Evolutionary conservation across 1,140 invertebrate genomes (phyloP).

Genomic region (Cyphomyrmex costatus): DNA sequence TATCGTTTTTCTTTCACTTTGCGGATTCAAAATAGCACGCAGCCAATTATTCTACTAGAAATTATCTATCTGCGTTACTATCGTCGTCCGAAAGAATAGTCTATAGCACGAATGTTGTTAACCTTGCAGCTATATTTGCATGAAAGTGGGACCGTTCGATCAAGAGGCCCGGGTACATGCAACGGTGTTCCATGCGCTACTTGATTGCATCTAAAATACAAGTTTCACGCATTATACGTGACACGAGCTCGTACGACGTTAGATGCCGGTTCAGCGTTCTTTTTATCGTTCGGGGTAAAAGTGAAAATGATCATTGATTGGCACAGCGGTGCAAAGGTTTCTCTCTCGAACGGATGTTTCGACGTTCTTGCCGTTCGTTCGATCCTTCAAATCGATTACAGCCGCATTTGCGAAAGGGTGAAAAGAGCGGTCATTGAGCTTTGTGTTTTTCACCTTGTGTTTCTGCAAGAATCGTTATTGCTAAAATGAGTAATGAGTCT

Average conservation of each 20-base stretch:
- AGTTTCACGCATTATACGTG: conserved; percentile 29
- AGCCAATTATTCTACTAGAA: not conserved
- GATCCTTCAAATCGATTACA: conserved; percentile 20
- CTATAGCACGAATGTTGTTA: conserved; percentile 77
- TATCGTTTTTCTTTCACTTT: not conserved
- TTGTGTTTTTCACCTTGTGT: conserved; percentile 13
- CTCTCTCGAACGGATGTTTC: conserved; percentile 30
- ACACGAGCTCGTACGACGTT: not conserved
- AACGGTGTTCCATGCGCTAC: not conserved
- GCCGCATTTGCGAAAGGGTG: conserved; percentile 32
- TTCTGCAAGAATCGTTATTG: conserved; percentile 21
- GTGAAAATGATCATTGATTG: conserved; percentile 50
- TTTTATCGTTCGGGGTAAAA: conserved; percentile 44
- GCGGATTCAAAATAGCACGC: not conserved
- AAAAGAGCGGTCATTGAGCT: conserved; percentile 25
- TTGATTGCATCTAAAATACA: conserved; percentile 49
- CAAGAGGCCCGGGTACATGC: not conserved
- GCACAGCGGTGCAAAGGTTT: conserved; percentile 49
- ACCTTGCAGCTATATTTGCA: conserved; percentile 72
- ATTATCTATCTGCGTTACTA: not conserved
- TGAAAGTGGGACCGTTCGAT: conserved; percentile 11
- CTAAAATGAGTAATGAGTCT: conserved; percentile 33
- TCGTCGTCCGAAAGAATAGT: conserved; percentile 15
- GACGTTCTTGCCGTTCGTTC: conserved; percentile 12
- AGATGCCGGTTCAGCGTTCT: conserved; percentile 20